Conservation (phyloP, 2,113 vertebrate species). For the Calypte anna region DNA sequence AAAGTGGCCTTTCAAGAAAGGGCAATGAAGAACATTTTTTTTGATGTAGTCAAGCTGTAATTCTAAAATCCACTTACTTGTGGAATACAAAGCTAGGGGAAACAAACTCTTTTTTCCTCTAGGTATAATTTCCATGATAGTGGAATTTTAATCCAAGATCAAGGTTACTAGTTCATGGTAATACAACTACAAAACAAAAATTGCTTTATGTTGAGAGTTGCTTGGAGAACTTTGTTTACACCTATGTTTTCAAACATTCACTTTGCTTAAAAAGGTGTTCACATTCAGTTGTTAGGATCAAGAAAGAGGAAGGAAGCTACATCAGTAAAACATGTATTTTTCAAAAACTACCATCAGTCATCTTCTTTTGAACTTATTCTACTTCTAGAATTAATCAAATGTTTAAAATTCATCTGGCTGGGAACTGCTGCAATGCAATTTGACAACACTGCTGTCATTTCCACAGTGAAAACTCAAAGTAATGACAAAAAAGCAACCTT, state of each 20-base stretch:
- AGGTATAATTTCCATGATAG: not conserved
- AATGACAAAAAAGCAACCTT: not conserved
- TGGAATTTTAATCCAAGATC: not conserved
- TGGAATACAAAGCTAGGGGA: not conserved
- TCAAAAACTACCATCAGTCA: not conserved
- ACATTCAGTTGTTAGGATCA: not conserved
- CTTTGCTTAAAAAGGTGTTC: not conserved
- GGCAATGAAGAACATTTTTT: not conserved
- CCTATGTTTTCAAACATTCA: not conserved
- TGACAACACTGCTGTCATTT: not conserved
- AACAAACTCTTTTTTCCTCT: not conserved
- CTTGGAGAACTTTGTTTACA: not conserved
- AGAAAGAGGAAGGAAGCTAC: not conserved
- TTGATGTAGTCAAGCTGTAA: not conserved
- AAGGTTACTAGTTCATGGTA: not conserved
- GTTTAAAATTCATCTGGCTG: conserved; percentile 6
- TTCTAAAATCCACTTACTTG: not conserved
- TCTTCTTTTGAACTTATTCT: conserved; percentile 14
- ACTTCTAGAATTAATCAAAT: conserved; percentile 10
- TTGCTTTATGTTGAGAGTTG: not conserved
- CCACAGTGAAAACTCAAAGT: not conserved
- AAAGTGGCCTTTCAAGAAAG: not conserved
- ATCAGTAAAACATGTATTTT: not conserved
- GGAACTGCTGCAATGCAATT: conserved; percentile 22
- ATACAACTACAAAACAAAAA: not conserved